Evolutionary conservation across 2,888 invertebrate genomes (phyloP), one percentile per base, ranked within the genome.

Genomic region (Orchestes rusci): DNA sequence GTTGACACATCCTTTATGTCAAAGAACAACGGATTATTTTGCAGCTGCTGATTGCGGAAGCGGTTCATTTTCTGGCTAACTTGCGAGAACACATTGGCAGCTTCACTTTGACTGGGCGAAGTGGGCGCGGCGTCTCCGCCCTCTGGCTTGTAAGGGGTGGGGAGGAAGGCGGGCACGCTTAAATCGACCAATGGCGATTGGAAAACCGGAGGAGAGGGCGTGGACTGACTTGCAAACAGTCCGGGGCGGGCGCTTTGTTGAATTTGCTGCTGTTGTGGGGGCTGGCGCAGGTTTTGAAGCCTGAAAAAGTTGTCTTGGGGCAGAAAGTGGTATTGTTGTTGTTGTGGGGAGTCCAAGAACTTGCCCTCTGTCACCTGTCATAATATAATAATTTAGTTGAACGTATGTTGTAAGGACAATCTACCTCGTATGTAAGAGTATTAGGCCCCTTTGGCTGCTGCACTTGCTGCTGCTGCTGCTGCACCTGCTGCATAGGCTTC

Each of bases 1-100:
- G 69, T 69, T 1, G 69, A 69, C 12, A 69, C 68, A 48, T 69
- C 69, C 51, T 68, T 68, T 16, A 68, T 57, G 48, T 62, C 64
- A 46, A 63, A 69, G 43, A 56, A 62, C 16, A 53, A 33, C 10
- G 61, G 61, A 45, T 56, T 55, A 20, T 42, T 58, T 23, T 48
- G 56, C 36, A 56, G 27, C 7, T 39, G 50, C 4, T 55, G 48
- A 34, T 55, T 57, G 7, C 57, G 53, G 23, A 53, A 52, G 19
- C 53, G 54, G 39, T 59, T 60, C 51, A 60, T 61, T 39, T 62
- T 56, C 29, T 57, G 50, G 34, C 58, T 63, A 31, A 69, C 53
- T 55, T 65, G 60, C 1, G 60, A 55, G 52, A 66, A 70, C 38
- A 69, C 60, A 0, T 67, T 64, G 0, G 68, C 66, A 3, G 63